A percentile compares a stretch with the other conserved stretches of the same genome.
phyloP scores from a whole-genome alignment of 1,140 invertebrate genomes.

The Nasonia vitripennis region DNA sequence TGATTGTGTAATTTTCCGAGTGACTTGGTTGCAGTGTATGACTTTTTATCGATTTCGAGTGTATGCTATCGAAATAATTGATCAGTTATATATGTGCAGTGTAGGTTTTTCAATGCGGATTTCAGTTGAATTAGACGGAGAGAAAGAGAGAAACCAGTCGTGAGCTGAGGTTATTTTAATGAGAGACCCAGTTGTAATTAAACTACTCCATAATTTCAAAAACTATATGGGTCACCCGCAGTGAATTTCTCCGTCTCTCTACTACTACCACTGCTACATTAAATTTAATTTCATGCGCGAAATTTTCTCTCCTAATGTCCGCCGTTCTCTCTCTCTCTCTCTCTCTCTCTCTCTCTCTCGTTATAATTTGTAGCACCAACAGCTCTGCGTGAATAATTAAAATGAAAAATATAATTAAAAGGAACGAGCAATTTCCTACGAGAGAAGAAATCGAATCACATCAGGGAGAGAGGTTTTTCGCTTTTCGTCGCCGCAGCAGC shows the following conservation, averaged over 20 bases:
- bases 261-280: not conserved
- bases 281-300: not conserved
- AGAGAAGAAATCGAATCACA: not conserved
- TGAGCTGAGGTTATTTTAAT: constrained; percentile 1
- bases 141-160: not conserved
- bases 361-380: not conserved
- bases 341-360: not conserved
- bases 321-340: not conserved
- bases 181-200: not conserved
- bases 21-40: too few species aligned
- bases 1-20: too few species aligned
- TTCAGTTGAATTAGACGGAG: too few species aligned
- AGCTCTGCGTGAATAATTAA: not conserved
- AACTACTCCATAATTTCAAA: not conserved
- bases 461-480: constrained; percentile 16
- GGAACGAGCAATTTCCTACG: not conserved
- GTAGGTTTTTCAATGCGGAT: too few species aligned
- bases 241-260: constrained; percentile 8
- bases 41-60: too few species aligned
- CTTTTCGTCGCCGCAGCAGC: not conserved
- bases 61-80: too few species aligned
- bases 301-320: not conserved
- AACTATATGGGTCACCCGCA: constrained; percentile 1
- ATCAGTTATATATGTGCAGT: too few species aligned
- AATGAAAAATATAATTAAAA: not conserved